phyloP scores from a whole-genome alignment of 2,888 invertebrate genomes.

The Temnothorax rugatulus region DNA sequence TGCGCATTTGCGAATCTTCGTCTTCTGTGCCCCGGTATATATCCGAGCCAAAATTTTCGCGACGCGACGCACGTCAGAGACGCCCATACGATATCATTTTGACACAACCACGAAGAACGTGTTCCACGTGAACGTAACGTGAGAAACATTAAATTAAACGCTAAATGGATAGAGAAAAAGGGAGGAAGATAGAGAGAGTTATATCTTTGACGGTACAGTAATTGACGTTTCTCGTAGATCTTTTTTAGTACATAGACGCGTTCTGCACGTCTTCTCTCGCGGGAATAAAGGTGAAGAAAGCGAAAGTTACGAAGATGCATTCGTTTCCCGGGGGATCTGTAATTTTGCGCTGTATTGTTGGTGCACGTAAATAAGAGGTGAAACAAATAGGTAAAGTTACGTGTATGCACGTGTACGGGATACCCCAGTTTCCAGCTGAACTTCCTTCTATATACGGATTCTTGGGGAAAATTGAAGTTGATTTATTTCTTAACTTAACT shows the following conservation, averaged over 20 bases:
- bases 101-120: background rate
- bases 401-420: background rate
- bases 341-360: constrained; percentile 18
- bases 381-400: constrained; percentile 37
- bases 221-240: background rate
- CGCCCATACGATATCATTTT: background rate
- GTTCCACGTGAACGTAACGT: background rate
- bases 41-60: background rate
- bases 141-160: background rate
- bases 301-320: constrained; percentile 27
- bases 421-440: constrained; percentile 26
- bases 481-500: background rate
- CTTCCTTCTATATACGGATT: background rate
- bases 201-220: background rate
- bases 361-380: constrained; percentile 29
- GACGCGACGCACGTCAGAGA: background rate
- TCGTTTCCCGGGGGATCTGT: constrained; percentile 10
- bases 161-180: background rate
- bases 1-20: background rate
- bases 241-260: background rate
- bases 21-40: background rate
- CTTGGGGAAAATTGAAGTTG: constrained; percentile 11
- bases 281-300: background rate
- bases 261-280: background rate
- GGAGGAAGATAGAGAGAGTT: background rate